phyloP scores from a whole-genome alignment of 1,140 invertebrate genomes.

The Trichoplusia ni region DNA sequence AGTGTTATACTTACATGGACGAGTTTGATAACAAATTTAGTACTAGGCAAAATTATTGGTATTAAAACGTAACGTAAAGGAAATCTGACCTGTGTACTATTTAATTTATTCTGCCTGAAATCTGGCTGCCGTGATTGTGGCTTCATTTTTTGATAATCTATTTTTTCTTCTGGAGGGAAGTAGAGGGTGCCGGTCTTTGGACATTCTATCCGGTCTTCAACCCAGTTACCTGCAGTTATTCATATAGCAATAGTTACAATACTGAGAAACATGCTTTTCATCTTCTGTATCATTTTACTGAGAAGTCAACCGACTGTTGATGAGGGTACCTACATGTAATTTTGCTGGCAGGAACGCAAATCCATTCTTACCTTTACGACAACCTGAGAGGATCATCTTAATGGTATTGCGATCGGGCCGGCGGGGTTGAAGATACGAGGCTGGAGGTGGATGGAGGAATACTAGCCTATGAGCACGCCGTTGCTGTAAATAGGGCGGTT shows the following conservation, averaged over 20 bases:
- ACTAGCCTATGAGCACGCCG: constrained; percentile 65
- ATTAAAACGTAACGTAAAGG: background rate
- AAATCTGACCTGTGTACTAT: constrained; percentile 55
- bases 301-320: too few species aligned
- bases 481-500: constrained; percentile 52
- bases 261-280: background rate
- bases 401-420: too few species aligned
- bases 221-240: constrained; percentile 63
- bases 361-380: too few species aligned
- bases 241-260: background rate
- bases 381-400: too few species aligned
- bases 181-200: constrained; percentile 63
- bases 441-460: background rate
- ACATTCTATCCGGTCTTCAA: constrained; percentile 72
- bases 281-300: too few species aligned
- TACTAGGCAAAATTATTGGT: background rate
- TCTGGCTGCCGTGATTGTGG: constrained; percentile 63
- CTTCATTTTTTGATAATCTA: constrained; percentile 61
- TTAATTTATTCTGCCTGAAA: constrained; percentile 68
- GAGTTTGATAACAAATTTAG: background rate
- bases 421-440: too few species aligned
- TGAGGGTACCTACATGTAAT: too few species aligned
- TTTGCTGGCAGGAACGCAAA: too few species aligned
- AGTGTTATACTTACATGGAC: background rate
- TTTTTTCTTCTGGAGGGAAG: constrained; percentile 67